Base-by-base conservation (phyloP, 2,113 vertebrate species). In the Poeciliopsis retropinna region DNA sequence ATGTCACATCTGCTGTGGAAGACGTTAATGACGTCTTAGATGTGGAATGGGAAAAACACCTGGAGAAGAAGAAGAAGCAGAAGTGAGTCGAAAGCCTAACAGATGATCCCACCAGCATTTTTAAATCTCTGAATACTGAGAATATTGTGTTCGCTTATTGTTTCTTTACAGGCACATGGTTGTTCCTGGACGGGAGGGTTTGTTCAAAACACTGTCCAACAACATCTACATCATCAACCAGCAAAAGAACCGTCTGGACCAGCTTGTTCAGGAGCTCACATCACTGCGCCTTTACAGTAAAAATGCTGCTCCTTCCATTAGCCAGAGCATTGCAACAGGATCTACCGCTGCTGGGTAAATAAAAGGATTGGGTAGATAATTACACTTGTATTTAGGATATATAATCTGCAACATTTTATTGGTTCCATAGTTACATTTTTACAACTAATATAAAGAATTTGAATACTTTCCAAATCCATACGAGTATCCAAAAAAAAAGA, bases 191-290 rank as follows among this genome's bases (percentile, higher is more conserved):
- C 90, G 97, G 15, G 97, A 99, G 85, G 95, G 96, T 8, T 89
- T 99, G 64, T 99, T 97, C 84, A 97, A 95, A 27, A 95, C 97
- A 2, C 92, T 99, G 64, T 95, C 96, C 69, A 99, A 98, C 77
- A 96, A 99, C 83, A 91, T 95, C 47, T 97, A 96, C 66, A 98
- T 99, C 84, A 99, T 99, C 91, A 97, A 94, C 90, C 97, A 98
- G 78, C 97, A 98, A 93, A 95, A 95, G 86, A 96, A 95, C 88
- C 94, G 95, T 32, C 78, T 99, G 63, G 96, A 96, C 10, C 93
- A 94, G 44, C 81, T 99, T 29, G 87, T 96, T 47, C 94, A 94
- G 68, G 94, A 95, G 57, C 93, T 99, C 57, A 94, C 96, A 72
- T 94, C 95, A 37, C 96, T 99, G 63, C 94, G 94, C 3, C 95